Conservation (phyloP, 2,888 invertebrate genomes). For the Synergus japonicus region DNA sequence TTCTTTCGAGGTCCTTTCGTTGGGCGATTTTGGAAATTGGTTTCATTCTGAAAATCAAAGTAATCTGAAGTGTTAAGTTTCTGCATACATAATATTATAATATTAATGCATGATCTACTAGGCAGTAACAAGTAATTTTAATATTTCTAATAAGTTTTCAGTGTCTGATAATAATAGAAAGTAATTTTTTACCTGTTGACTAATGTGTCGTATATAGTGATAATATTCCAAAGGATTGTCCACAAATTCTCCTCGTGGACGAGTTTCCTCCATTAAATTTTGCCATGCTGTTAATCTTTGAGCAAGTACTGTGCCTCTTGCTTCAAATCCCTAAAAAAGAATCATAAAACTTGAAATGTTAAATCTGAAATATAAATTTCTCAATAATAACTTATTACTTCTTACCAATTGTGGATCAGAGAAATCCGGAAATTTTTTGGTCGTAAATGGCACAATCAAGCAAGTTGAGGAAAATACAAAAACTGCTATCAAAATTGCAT, state of each 20-base stretch:
- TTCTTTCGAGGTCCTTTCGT: slow-evolving; percentile 70
- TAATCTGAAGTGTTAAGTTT: too few relatives aligned
- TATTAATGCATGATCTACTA: too few relatives aligned
- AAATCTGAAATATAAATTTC: neutral
- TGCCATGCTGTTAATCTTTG: slow-evolving; percentile 90
- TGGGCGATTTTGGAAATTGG: slow-evolving; percentile 18
- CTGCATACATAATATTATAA: neutral
- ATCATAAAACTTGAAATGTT: neutral
- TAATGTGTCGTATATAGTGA: slow-evolving; percentile 64
- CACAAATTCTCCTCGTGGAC: slow-evolving; percentile 84
- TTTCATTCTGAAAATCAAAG: slow-evolving; percentile 37
- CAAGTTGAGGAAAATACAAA: slow-evolving; percentile 83
- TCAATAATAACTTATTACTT: slow-evolving; percentile 45
- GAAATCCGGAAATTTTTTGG: slow-evolving; percentile 87
- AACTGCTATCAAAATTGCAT: slow-evolving; percentile 82
- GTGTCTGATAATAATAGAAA: too few relatives aligned
- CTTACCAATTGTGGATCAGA: slow-evolving; percentile 90
- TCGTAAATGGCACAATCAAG: slow-evolving; percentile 82
- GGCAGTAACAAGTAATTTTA: too few relatives aligned
- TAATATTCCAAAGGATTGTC: slow-evolving; percentile 82
- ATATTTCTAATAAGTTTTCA: too few relatives aligned
- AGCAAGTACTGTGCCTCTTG: slow-evolving; percentile 91
- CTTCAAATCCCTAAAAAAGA: slow-evolving; percentile 88
- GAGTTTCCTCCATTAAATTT: slow-evolving; percentile 88
- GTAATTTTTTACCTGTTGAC: slow-evolving; percentile 58